Evolutionary conservation across 1,140 invertebrate genomes (phyloP).

Genomic region (Aphaenogaster ashmeadi): DNA sequence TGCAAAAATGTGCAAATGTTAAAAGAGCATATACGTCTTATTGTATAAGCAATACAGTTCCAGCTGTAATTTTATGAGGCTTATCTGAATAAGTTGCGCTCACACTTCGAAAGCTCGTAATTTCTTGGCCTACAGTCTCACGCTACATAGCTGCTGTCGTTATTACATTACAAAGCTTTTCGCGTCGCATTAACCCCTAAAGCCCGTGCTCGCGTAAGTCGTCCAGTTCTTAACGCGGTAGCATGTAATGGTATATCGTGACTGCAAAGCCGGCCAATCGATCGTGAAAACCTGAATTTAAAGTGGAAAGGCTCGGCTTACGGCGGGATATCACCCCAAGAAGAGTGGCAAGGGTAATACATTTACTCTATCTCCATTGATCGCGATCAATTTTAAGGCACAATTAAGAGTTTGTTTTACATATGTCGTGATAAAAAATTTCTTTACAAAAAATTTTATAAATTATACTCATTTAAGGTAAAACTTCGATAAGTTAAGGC

Average conservation of each 20-base stretch:
- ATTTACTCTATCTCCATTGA: constrained; percentile 37
- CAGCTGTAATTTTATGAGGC: constrained; percentile 50
- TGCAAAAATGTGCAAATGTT: not conserved
- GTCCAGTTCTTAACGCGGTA: constrained; percentile 36
- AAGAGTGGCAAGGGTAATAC: not conserved
- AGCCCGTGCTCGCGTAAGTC: constrained; percentile 57
- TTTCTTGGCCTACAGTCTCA: constrained; percentile 51
- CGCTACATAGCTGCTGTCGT: constrained; percentile 42
- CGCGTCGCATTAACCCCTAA: constrained; percentile 69
- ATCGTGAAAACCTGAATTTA: constrained; percentile 64
- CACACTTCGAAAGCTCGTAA: constrained; percentile 67
- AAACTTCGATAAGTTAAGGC: not conserved
- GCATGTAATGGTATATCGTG: constrained; percentile 63
- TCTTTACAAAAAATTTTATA: not conserved
- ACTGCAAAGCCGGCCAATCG: constrained; percentile 64
- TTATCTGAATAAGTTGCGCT: constrained; percentile 67
- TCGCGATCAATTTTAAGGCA: constrained; percentile 44
- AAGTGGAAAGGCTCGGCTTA: constrained; percentile 49
- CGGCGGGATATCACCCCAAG: constrained; percentile 10
- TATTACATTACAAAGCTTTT: constrained; percentile 72
- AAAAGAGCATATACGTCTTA: constrained; percentile 24
- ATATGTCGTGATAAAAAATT: not conserved
- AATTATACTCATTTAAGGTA: constrained; percentile 20
- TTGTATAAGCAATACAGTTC: constrained; percentile 23
- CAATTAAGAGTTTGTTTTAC: constrained; percentile 17